These are phyloP conservation scores for Corythaeola cristata DNA, from an alignment of 2,113 vertebrate species.

Conservation along the genomic window DNA sequence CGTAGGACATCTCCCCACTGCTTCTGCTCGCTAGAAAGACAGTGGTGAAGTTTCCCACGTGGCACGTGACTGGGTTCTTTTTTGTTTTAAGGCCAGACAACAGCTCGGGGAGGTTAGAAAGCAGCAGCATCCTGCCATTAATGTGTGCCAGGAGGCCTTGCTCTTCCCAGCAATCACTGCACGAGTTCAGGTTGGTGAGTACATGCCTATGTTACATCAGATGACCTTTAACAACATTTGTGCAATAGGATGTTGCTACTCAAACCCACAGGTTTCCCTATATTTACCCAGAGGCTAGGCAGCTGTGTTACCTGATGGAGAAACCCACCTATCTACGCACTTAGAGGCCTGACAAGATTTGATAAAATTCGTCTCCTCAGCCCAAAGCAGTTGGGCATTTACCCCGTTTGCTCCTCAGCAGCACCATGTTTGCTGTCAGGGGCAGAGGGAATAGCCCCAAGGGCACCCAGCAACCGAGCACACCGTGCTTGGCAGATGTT, in stretches of 20 bases:
- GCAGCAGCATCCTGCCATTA: neutral
- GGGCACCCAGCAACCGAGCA: neutral
- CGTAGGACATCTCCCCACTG: fast-evolving
- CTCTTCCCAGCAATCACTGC: neutral
- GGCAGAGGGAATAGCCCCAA: neutral
- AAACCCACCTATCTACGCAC: neutral
- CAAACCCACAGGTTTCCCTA: neutral
- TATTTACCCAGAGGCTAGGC: neutral
- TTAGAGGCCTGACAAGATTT: neutral
- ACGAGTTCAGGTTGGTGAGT: fast-evolving
- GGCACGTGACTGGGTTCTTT: neutral
- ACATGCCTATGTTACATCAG: neutral
- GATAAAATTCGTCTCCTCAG: neutral
- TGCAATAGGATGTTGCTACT: neutral
- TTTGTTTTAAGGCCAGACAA: neutral
- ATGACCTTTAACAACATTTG: neutral
- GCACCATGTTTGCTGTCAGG: fast-evolving
- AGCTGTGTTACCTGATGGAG: neutral
- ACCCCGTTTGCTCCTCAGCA: neutral
- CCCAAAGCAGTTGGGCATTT: neutral
- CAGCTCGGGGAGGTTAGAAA: neutral
- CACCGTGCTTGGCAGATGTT: fast-evolving
- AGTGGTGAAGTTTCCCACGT: neutral
- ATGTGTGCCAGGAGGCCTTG: fast-evolving
- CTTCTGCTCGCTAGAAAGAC: neutral